Base-by-base conservation (phyloP, 2,797 vertebrate species). In the Caiman crocodilus region DNA sequence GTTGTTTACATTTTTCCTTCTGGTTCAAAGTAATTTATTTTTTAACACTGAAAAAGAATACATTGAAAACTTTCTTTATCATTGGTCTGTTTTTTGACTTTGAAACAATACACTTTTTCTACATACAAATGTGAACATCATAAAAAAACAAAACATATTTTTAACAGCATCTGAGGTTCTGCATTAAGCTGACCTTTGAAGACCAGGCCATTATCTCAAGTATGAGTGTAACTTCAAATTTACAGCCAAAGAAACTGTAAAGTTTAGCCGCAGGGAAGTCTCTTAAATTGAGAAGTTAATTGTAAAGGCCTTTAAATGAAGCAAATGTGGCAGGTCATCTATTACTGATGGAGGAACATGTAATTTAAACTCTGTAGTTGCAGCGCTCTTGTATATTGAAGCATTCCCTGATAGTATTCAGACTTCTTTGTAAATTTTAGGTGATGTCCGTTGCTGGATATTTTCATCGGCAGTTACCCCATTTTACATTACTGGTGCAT, bases 31-130 rank as follows among this genome's bases (percentile, higher is more conserved):
- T 35, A 8, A 79, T 6, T 17, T 3, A 5, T 79, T 57, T 86
- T 23, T 64, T 79, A 35, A 74, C 88, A 35, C 3, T 4, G 20
- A 25, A 79, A 77, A 71, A 10, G 16, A 79, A 91, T 71, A 15
- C 76, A 74, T 0, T 0, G 58, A 87, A n/a, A 0, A 42, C 8
- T 87, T 84, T 65, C 85, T 55, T 30, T 10, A 15, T 71, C 5
- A 42, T 58, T 83, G 32, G 21, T 32, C 21, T 95, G 2, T 1
- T 7, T 42, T 88, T 78, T 88, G 35, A 2, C 15, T 60, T 4
- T 57, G 8, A 35, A 84, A 23, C 1, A 63, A 79, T 90, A 50
- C 16, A 82, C 2, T 23, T 0, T 42, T 85, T 85, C 85, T 0
- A 2, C 85, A 55, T 76, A 5, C 23, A 79, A 59, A 30, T 42